Base-by-base conservation (phyloP, 92 coral and sea anemone species). In the Desmophyllum pertusum region DNA sequence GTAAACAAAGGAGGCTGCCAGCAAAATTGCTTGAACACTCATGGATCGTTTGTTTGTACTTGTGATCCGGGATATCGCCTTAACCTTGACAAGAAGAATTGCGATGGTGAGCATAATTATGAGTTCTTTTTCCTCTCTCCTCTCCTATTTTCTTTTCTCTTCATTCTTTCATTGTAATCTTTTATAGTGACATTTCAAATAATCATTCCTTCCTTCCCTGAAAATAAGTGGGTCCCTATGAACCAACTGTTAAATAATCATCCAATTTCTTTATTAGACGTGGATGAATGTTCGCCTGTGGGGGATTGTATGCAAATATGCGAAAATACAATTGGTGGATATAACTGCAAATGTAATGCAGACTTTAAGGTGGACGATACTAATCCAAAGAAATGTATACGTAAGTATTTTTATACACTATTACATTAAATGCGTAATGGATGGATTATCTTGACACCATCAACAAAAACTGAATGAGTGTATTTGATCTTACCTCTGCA, bases 241-340 rank as follows among this genome's bases (percentile, higher is more conserved):
- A n/a, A n/a, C n/a, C n/a, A n/a, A n/a, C n/a, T n/a, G n/a, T n/a
- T n/a, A n/a, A 14, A 0, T 9, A 25, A 14, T 8, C 35, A 59
- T 11, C 65, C 10, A 5, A 8, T 48, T 21, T 48, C 0, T 50
- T 1, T 8, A 14, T 59, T 59, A 91, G 94, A 87, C 30, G 53
- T 79, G n/a, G 86, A 91, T 42, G 94, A 91, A 39, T 91, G 94
- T 23, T 40, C 79, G 6, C 76, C 81, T 21, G 73, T 45, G 18
- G 23, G 86, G 38, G 78, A 85, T 27, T 91, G 94, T 31, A 84
- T 81, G 62, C 94, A 91, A 14, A 51, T 37, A 36, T 91, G 94
- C 33, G 84, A 84, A 31, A 91, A 91, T 48, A 87, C 89, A 40
- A 8, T 0, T 0, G 94, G 91, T 0, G 66, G 85, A 23, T 91